A percentile compares a stretch with the other conserved stretches of the same genome.
Conservation (phyloP, 1,140 invertebrate species). For the Drosophila obscura region DNA sequence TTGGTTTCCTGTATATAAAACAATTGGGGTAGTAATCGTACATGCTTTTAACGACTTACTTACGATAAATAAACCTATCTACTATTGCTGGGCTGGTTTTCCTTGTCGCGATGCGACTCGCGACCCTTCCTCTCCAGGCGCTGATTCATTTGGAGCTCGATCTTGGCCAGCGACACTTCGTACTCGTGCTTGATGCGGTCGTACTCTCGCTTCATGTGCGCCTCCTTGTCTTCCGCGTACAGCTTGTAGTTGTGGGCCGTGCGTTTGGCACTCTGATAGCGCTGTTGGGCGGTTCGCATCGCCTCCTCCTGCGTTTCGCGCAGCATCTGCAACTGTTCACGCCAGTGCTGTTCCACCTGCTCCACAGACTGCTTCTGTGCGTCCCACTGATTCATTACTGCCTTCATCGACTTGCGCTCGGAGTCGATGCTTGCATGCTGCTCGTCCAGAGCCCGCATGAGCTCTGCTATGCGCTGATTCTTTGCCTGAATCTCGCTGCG, state of each 20-base stretch:
- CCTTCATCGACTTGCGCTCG: conserved; percentile 77
- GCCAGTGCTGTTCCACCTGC: conserved; percentile 66
- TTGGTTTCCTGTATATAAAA: not conserved
- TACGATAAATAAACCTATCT: conserved; percentile 7
- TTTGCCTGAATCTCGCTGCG: conserved; percentile 66
- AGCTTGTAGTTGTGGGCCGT: conserved; percentile 85
- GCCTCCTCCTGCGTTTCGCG: conserved; percentile 55
- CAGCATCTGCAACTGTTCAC: conserved; percentile 56
- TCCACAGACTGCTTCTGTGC: conserved; percentile 61
- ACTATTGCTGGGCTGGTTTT: conserved; percentile 48
- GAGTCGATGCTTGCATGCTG: conserved; percentile 72
- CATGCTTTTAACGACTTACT: conserved; percentile 30
- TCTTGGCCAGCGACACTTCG: conserved; percentile 66
- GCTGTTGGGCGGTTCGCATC: conserved; percentile 84
- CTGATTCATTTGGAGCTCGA: conserved; percentile 68
- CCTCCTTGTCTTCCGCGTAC: conserved; percentile 80
- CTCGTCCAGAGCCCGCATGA: conserved; percentile 64
- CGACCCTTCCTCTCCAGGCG: conserved; percentile 54
- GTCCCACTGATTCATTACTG: conserved; percentile 80
- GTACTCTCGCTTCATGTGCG: conserved; percentile 76
- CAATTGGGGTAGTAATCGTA: not conserved
- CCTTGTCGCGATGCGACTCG: conserved; percentile 51
- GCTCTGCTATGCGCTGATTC: conserved; percentile 51
- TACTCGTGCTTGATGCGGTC: conserved; percentile 78
- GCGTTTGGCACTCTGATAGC: conserved; percentile 86